Percentiles rank a stretch among this genome's conserved stretches.
Conservation (phyloP, 2,797 vertebrate genomes). For the Numenius phaeopus region DNA sequence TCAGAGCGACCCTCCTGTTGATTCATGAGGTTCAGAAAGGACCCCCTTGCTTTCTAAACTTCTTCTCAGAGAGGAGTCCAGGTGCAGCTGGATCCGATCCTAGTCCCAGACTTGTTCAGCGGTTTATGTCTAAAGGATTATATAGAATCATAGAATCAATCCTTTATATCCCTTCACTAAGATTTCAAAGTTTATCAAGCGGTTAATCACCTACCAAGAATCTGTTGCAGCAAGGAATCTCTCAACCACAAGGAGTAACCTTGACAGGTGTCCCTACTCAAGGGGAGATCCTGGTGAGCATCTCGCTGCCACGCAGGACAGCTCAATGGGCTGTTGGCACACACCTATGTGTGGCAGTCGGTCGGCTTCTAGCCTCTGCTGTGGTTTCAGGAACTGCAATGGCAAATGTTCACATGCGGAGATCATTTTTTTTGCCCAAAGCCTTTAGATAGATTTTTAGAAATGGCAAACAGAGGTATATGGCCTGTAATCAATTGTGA, state of each 20-base stretch:
- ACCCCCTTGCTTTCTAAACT: neutral
- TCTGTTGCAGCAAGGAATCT: neutral
- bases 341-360: neutral
- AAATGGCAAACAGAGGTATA: neutral
- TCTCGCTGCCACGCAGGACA: neutral
- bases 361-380: neutral
- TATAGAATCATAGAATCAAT: neutral
- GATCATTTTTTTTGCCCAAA: neutral
- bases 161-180: neutral
- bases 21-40: neutral
- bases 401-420: neutral
- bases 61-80: neutral
- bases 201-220: neutral
- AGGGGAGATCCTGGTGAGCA: neutral
- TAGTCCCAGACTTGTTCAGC: neutral
- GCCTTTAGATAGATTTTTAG: neutral
- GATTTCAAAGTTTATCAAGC: neutral
- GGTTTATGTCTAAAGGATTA: neutral
- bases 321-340: neutral
- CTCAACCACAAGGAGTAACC: neutral
- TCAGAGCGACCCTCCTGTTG: neutral
- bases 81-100: neutral
- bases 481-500: neutral
- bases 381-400: neutral
- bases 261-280: neutral